Evolutionary conservation across 2,888 invertebrate species (phyloP), one percentile per base, ranked within the genome.

Genomic region (Cacoxenus indagator): DNA sequence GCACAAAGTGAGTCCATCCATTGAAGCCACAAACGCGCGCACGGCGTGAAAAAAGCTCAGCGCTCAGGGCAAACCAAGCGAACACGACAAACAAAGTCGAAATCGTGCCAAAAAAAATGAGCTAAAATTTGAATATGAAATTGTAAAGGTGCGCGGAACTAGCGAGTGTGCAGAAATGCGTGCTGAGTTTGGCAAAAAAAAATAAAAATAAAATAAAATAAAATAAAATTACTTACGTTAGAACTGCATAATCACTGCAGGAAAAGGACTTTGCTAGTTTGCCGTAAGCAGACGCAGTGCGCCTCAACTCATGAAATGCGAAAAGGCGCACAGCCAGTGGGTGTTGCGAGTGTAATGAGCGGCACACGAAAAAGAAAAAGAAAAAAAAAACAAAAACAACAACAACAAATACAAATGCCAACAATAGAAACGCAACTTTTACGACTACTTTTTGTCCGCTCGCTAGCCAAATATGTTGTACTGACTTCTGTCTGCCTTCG

Each of bases 181-280:
- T 24, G 66, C 68, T 79, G 75, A 75, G n/a, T n/a, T n/a, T n/a
- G n/a, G 74, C 69, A 73, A 67, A 73, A 73, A 43, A 48, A 65
- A 70, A 31, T 14, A 31, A 2, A 31, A 61, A 46, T 67, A 72
- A 65, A 65, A 67, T n/a, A n/a, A n/a, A n/a, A n/a, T n/a, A n/a
- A 37, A 17, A 31, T 19, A 61, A 31, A 19, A 31, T 26, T 55
- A 51, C 14, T 51, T 17, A 22, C 51, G 24, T 17, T 22, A 51
- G n/a, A 51, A 51, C 19, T 51, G 51, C 51, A 51, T 51, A 51
- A 51, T 17, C 51, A 19, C 19, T n/a, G n/a, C n/a, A n/a, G n/a
- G n/a, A n/a, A n/a, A n/a, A n/a, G n/a, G n/a, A n/a, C n/a, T n/a
- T n/a, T n/a, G n/a, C n/a, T n/a, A n/a, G n/a, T n/a, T n/a, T n/a